Evolutionary conservation across 2,888 invertebrate genomes (phyloP), one percentile per base, ranked within the genome.

Genomic region (Metalampra italica): DNA sequence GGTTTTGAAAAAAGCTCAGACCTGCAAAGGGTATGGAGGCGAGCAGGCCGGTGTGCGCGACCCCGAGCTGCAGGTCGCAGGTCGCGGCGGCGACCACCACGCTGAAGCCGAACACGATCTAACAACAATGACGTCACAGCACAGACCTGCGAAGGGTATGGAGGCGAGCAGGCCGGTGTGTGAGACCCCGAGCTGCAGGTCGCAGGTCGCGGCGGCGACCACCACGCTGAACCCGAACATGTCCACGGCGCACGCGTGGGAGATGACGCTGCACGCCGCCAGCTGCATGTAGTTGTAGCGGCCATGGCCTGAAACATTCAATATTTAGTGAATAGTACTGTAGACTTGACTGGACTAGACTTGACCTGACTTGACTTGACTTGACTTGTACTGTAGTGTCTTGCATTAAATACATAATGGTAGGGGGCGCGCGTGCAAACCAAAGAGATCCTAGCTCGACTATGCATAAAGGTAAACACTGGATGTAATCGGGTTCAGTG

Each of bases 151-250:
- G 57, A 84, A 80, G 0, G 84, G 83, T 9, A 69, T 70, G 0
- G 82, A 79, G 0, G 66, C 73, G 9, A 84, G 55, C 5, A 80
- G 42, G 0, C 82, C 84, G 0, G 71, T 71, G 45, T 74, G 69
- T 0, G 55, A 52, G 7, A 82, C 54, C 2, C 70, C 69, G 8
- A 83, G 58, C 7, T 65, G 45, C 7, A 83, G 68, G 52, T 83
- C 84, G 39, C 83, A 83, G 38, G 68, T 66, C 30, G 80, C 66
- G 1, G 80, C 75, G 0, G 79, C 71, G 42, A 82, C 73, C 2
- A 80, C 66, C 3, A 79, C 55, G 32, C 75, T 71, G 57, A 71
- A 77, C 0, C 80, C 82, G 22, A 84, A 82, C 72, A 81, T 72
- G 46, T 83, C 84, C 47, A 82, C 40, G 0, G 74, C 76, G 1